These are phyloP conservation scores for Palythoa grandiflora DNA, from an alignment of 92 coral and sea anemone species.

Conservation along the genomic window DNA sequence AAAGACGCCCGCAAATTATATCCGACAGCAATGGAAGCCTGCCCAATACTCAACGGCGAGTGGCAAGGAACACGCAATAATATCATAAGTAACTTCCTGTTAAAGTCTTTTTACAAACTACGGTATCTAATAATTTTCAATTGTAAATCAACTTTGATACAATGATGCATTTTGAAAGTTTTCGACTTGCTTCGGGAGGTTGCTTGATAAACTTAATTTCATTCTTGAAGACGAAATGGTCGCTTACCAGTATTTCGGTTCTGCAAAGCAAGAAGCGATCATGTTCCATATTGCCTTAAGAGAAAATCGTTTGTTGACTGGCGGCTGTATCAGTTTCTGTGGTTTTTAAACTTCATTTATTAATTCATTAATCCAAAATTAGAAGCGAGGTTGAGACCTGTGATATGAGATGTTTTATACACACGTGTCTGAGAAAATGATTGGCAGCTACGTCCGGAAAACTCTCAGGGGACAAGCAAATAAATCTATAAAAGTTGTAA, in stretches of 20 bases:
- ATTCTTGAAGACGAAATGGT: background rate
- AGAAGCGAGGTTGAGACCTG: background rate
- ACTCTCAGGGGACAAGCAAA: conserved; percentile 23
- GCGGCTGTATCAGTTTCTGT: conserved; percentile 10
- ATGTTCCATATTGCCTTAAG: background rate
- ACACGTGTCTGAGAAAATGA: conserved; percentile 35
- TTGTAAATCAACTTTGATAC: background rate
- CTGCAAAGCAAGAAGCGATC: background rate
- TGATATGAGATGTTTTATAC: background rate
- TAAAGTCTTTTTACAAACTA: background rate
- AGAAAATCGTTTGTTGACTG: conserved; percentile 16
- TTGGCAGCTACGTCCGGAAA: conserved; percentile 34
- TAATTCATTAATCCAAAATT: background rate
- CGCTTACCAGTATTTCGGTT: background rate
- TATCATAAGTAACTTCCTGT: background rate
- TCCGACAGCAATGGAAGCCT: background rate
- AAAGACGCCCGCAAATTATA: background rate
- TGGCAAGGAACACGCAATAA: conserved; percentile 8
- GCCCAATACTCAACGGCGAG: background rate
- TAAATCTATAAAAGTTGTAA: conserved; percentile 11
- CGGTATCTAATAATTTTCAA: background rate
- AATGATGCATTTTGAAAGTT: background rate
- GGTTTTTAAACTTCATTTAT: conserved; percentile 17
- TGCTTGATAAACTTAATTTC: background rate
- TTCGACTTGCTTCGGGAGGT: background rate